A percentile compares a stretch with the other conserved stretches of the same genome.
These are phyloP conservation scores for Heliopora coerulea DNA, from an alignment of 92 coral and sea anemone genomes.

Conservation along the genomic window DNA sequence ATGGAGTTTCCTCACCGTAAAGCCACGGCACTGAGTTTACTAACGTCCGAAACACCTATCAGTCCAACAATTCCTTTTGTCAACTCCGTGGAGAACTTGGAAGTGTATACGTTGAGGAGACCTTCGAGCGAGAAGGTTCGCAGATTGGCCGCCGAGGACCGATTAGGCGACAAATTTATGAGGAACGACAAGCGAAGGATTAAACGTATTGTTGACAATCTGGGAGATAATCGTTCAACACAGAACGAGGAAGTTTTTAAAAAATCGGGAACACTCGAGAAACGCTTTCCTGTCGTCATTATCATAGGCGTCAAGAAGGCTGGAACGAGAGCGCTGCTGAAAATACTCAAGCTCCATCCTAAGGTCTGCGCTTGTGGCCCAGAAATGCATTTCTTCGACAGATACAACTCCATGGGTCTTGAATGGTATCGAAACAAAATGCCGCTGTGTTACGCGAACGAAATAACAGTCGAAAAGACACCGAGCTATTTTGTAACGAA, in stretches of 20 bases:
- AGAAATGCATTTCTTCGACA: constrained; percentile 90
- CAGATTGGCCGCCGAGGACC: background rate
- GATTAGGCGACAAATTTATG: no score
- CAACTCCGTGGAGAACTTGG: constrained; percentile 7
- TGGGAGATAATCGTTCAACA: no score
- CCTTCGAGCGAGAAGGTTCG: background rate
- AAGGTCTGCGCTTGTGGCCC: constrained; percentile 68
- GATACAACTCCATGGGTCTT: constrained; percentile 48
- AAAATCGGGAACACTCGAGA: no score
- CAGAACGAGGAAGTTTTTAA: no score
- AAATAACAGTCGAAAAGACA: constrained; percentile 70
- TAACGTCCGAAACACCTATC: background rate
- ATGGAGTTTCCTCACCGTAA: background rate
- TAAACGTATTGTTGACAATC: no score
- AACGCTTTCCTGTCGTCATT: constrained; percentile 80
- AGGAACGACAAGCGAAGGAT: no score
- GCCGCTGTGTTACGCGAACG: constrained; percentile 53
- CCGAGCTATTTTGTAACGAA: constrained; percentile 75
- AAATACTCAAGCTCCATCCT: constrained; percentile 88
- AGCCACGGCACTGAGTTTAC: background rate
- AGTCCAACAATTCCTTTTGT: no score
- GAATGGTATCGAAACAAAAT: constrained; percentile 72
- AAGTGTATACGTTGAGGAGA: constrained; percentile 4
- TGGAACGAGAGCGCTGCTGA: constrained; percentile 92
- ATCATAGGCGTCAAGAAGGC: constrained; percentile 95